phyloP scores from a whole-genome alignment of 1,140 invertebrate species.

The Meloidogyne chitwoodi region DNA sequence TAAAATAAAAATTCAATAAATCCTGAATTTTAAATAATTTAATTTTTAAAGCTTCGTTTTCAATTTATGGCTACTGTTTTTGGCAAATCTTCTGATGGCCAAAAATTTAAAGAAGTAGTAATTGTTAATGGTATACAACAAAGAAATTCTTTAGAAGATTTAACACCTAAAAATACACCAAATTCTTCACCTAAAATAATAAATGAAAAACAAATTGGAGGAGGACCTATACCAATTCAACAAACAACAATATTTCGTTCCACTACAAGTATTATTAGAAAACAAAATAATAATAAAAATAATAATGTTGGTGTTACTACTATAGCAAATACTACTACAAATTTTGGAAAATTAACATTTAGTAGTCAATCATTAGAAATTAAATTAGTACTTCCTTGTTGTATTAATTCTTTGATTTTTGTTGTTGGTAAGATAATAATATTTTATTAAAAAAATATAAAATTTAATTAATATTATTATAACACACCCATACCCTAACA shows the following conservation, averaged over 20 bases:
- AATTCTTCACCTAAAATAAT: not conserved
- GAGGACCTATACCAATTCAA: not conserved
- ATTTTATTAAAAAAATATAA: too few relatives aligned
- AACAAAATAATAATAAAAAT: not conserved
- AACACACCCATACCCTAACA: too few relatives aligned
- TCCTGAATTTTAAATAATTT: not conserved
- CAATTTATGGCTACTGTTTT: slow-evolving; percentile 6
- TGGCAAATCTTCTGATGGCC: not conserved
- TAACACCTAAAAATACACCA: not conserved
- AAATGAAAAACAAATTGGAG: not conserved
- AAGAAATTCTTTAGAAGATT: not conserved
- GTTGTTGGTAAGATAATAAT: slow-evolving; percentile 5
- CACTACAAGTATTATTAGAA: not conserved
- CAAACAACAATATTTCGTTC: slow-evolving; percentile 9
- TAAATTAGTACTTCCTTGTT: slow-evolving; percentile 6
- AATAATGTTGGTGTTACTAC: not conserved
- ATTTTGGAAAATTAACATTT: not conserved
- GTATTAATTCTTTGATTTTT: slow-evolving; percentile 16
- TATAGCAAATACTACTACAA: not conserved
- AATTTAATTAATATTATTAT: too few relatives aligned
- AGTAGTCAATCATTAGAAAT: slow-evolving; percentile 12
- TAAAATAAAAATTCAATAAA: too few relatives aligned
- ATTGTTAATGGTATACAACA: not conserved
- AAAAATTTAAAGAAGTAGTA: not conserved
- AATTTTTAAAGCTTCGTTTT: not conserved